Evolutionary conservation across 1,140 invertebrate genomes (phyloP).

Genomic region (Eubasilissa regina): DNA sequence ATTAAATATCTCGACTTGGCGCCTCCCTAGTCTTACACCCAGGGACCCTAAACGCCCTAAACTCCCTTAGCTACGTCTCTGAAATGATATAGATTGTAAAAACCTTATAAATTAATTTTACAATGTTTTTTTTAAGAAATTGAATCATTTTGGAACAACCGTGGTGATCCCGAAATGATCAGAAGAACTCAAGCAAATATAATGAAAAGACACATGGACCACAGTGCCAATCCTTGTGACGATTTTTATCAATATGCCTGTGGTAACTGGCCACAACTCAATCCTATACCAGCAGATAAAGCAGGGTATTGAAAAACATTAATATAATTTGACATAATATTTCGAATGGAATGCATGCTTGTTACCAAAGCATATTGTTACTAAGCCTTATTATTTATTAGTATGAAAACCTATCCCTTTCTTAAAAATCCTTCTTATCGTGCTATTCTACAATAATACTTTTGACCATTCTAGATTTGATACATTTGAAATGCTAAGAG

Average conservation of each 20-base stretch:
- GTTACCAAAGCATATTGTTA: too few species aligned
- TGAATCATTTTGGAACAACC: conserved; percentile 55
- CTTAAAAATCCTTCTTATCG: too few species aligned
- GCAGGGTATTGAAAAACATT: conserved; percentile 69
- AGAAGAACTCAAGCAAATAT: conserved; percentile 74
- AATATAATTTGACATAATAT: not conserved
- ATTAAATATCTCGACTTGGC: too few species aligned
- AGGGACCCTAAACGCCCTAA: too few species aligned
- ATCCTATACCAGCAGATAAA: conserved; percentile 90
- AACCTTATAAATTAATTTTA: too few species aligned
- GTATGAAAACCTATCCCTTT: too few species aligned
- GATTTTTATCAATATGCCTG: conserved; percentile 95
- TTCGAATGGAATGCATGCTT: too few species aligned
- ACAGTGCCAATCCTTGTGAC: conserved; percentile 84
- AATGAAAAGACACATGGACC: conserved; percentile 87
- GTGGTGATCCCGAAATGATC: conserved; percentile 66
- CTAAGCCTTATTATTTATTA: too few species aligned
- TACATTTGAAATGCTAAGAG: conserved; percentile 86
- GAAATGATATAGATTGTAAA: too few species aligned
- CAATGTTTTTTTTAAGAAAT: conserved; percentile 22
- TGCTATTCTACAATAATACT: not conserved
- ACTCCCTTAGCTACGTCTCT: too few species aligned
- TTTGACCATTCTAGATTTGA: conserved; percentile 74
- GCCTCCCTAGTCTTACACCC: too few species aligned
- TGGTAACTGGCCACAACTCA: conserved; percentile 87